A percentile compares a stretch with the other conserved stretches of the same genome.
Evolutionary conservation across 2,113 vertebrate species (phyloP).

Genomic region (Dissostichus mawsoni): DNA sequence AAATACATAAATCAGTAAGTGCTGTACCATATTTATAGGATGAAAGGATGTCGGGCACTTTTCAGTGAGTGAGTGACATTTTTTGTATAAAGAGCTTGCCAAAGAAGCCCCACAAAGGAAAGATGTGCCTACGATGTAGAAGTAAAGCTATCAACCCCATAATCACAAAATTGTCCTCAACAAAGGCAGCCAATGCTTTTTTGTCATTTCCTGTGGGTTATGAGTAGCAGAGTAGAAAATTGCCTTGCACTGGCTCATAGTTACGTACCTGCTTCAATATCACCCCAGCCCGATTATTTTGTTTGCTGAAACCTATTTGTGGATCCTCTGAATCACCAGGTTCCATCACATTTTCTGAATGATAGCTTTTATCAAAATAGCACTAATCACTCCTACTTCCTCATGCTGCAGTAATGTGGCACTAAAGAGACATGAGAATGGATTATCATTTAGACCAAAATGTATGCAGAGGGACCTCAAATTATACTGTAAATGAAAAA

Average conservation of each 20-base stretch:
- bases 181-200: slow-evolving; percentile 54
- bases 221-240: slow-evolving; percentile 69
- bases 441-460: slow-evolving; percentile 14
- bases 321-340: slow-evolving; percentile 40
- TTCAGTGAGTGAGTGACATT: background rate
- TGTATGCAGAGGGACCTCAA: background rate
- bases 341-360: slow-evolving; percentile 58
- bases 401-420: slow-evolving; percentile 12
- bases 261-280: slow-evolving; percentile 39
- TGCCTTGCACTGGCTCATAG: slow-evolving; percentile 41
- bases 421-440: slow-evolving; percentile 28
- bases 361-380: slow-evolving; percentile 56
- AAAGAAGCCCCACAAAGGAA: slow-evolving; percentile 13
- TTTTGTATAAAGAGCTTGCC: slow-evolving; percentile 20
- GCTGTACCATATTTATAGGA: slow-evolving; percentile 27
- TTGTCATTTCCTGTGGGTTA: slow-evolving; percentile 61
- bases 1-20: slow-evolving; percentile 24
- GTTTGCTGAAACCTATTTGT: slow-evolving; percentile 53
- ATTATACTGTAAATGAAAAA: background rate
- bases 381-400: slow-evolving; percentile 47
- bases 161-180: slow-evolving; percentile 67
- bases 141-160: slow-evolving; percentile 52
- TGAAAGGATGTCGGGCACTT: slow-evolving; percentile 29
- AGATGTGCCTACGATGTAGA: slow-evolving; percentile 37
- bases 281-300: slow-evolving; percentile 53